Evolutionary conservation across 1,140 invertebrate species (phyloP).

Genomic region (Lamellibrachia luymesi): DNA sequence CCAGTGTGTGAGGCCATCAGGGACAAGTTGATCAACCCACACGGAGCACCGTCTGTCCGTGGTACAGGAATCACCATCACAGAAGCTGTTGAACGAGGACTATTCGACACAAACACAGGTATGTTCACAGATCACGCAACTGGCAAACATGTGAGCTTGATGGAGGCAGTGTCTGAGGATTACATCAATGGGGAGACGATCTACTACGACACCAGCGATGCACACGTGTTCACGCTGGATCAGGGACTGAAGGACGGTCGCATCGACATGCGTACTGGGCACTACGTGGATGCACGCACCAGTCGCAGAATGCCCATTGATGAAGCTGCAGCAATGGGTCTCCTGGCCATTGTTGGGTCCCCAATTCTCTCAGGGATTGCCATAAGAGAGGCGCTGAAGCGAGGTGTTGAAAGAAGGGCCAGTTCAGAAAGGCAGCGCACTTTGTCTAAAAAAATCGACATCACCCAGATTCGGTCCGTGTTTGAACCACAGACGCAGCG

Average conservation of each 20-base stretch:
- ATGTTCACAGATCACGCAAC: constrained; percentile 67
- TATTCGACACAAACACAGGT: constrained; percentile 68
- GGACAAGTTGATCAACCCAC: constrained; percentile 39
- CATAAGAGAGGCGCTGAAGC: constrained; percentile 68
- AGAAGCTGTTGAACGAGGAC: constrained; percentile 72
- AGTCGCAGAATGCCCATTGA: constrained; percentile 65
- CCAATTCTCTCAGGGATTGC: constrained; percentile 75
- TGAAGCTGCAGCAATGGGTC: constrained; percentile 75
- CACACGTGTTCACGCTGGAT: constrained; percentile 66
- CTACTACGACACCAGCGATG: constrained; percentile 57
- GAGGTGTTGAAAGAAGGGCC: neutral
- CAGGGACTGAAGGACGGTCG: constrained; percentile 83
- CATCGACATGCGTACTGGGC: constrained; percentile 60
- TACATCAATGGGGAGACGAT: constrained; percentile 65
- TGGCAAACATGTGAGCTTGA: constrained; percentile 31
- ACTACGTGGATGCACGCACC: constrained; percentile 72
- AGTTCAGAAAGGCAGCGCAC: neutral
- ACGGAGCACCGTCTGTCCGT: constrained; percentile 31
- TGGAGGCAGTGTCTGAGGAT: constrained; percentile 72
- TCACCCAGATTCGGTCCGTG: neutral
- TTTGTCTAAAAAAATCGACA: neutral
- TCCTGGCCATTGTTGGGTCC: constrained; percentile 71
- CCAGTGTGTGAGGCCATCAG: constrained; percentile 63
- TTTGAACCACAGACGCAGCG: neutral
- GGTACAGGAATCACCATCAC: constrained; percentile 9